These are phyloP conservation scores for Pediacus dermestoides DNA, from an alignment of 2,888 invertebrate species.

Conservation along the genomic window DNA sequence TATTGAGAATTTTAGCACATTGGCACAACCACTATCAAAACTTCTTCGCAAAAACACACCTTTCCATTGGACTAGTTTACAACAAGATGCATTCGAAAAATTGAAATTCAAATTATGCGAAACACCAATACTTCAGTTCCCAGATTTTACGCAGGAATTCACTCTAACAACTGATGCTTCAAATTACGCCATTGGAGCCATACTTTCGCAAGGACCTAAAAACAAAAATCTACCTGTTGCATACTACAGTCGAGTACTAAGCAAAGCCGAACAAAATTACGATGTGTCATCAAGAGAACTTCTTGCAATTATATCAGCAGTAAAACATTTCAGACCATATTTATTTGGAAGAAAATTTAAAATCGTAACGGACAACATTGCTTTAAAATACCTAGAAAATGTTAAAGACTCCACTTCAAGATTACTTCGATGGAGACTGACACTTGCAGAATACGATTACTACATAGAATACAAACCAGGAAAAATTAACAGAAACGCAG, in stretches of 20 bases:
- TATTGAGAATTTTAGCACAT: constrained; percentile 21
- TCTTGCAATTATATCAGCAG: neutral
- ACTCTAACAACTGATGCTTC: constrained; percentile 34
- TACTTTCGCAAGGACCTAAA: constrained; percentile 30
- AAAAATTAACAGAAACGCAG: neutral
- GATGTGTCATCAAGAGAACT: constrained; percentile 3
- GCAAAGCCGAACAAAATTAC: constrained; percentile 5
- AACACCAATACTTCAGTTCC: constrained; percentile 30
- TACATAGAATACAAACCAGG: constrained; percentile 4
- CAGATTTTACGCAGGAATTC: constrained; percentile 33
- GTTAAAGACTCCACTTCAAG: constrained; percentile 4
- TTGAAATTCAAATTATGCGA: constrained; percentile 20
- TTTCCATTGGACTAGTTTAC: constrained; percentile 19
- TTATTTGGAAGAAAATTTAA: constrained; percentile 3
- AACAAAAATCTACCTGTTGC: constrained; percentile 1
- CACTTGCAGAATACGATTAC: constrained; percentile 13
- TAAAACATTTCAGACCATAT: constrained; percentile 5
- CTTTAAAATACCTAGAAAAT: constrained; percentile 6
- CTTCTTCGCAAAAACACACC: constrained; percentile 18
- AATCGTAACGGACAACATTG: constrained; percentile 5
- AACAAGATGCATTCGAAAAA: constrained; percentile 24
- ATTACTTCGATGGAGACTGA: neutral
- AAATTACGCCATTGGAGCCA: constrained; percentile 30
- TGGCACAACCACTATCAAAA: constrained; percentile 22
- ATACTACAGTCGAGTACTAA: constrained; percentile 2